Evolutionary conservation across 2,888 invertebrate genomes (phyloP).

Genomic region (Drosophila multiciliata): DNA sequence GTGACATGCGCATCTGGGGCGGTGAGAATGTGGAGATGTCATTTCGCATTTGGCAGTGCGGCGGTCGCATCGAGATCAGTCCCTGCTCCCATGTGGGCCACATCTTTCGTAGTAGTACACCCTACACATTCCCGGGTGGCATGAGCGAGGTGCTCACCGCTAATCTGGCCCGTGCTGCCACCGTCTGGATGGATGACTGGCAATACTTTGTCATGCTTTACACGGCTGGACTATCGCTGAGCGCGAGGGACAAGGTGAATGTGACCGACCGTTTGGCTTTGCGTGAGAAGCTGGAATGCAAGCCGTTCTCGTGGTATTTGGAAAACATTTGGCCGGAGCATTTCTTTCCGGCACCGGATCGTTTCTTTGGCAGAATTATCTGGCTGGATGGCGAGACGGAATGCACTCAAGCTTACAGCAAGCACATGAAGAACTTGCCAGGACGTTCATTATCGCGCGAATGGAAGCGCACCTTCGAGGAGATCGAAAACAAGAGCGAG

Average conservation of each 20-base stretch:
- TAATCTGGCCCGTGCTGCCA: conserved; percentile 96
- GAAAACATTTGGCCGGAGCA: conserved; percentile 98
- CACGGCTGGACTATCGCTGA: conserved; percentile 87
- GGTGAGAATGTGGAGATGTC: conserved; percentile 99
- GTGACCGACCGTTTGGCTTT: conserved; percentile 89
- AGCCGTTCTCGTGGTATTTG: conserved; percentile 96
- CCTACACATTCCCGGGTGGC: conserved; percentile 97
- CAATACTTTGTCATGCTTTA: conserved; percentile 95
- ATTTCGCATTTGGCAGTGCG: conserved; percentile 98
- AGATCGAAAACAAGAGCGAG: conserved; percentile 74
- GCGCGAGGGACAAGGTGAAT: conserved; percentile 78
- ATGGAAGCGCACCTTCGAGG: conserved; percentile 77
- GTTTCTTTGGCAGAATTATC: conserved; percentile 95
- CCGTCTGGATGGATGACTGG: conserved; percentile 99
- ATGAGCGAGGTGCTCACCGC: conserved; percentile 91
- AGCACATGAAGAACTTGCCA: conserved; percentile 79
- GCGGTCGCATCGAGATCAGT: conserved; percentile 94
- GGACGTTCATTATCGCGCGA: conserved; percentile 74
- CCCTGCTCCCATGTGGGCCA: conserved; percentile 98
- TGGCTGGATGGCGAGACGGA: conserved; percentile 82
- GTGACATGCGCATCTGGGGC: conserved; percentile 97
- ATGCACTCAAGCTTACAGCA: conserved; percentile 76
- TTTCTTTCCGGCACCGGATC: conserved; percentile 94
- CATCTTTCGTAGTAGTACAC: conserved; percentile 95
- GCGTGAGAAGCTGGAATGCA: conserved; percentile 90